Evolutionary conservation across 2,113 vertebrate species (phyloP).

Genomic region (Vanacampus margaritifer): DNA sequence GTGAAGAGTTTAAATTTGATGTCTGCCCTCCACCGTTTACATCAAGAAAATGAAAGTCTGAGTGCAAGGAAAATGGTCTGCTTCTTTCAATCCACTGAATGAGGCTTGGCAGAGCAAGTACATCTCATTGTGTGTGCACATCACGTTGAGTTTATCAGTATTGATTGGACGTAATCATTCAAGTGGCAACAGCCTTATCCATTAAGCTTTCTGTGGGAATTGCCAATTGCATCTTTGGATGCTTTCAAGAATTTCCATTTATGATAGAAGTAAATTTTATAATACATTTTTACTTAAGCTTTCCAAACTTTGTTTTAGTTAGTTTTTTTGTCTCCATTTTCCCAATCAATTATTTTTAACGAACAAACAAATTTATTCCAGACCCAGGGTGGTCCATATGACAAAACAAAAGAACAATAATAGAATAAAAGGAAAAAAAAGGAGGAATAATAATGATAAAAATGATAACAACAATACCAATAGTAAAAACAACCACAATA

Average conservation of each 20-base stretch:
- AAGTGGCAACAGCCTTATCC: slow-evolving; percentile 17
- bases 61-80: background rate
- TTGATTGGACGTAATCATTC: slow-evolving; percentile 26
- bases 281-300: too few species aligned
- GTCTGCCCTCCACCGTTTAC: slow-evolving; percentile 25
- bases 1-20: slow-evolving; percentile 9
- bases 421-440: too few species aligned
- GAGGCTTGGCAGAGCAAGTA: slow-evolving; percentile 29
- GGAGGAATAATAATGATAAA: too few species aligned
- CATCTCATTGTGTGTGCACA: slow-evolving; percentile 27
- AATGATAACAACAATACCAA: too few species aligned
- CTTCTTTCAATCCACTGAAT: slow-evolving; percentile 12
- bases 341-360: too few species aligned
- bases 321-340: too few species aligned
- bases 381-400: too few species aligned
- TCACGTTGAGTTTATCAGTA: slow-evolving; percentile 30
- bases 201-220: slow-evolving; percentile 9
- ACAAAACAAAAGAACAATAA: too few species aligned
- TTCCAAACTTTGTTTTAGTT: too few species aligned
- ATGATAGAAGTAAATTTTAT: background rate
- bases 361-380: too few species aligned
- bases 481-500: too few species aligned
- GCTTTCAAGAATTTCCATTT: background rate
- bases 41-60: slow-evolving; percentile 15
- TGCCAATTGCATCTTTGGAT: background rate